These are phyloP conservation scores for Pheucticus melanocephalus DNA, from an alignment of 2,113 vertebrate genomes.

Conservation along the genomic window DNA sequence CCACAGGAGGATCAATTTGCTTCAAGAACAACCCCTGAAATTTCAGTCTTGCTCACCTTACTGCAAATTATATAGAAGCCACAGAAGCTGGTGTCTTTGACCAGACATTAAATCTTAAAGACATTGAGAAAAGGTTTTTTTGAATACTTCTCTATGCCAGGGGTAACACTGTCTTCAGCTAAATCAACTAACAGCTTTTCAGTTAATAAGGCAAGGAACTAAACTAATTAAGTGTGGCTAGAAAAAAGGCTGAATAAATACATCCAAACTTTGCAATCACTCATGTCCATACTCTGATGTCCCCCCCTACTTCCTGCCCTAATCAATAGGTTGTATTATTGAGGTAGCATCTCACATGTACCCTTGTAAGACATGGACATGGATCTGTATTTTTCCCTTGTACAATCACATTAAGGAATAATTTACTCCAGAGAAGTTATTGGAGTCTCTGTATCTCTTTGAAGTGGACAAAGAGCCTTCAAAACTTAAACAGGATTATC, in stretches of 20 bases:
- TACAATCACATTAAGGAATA: background rate
- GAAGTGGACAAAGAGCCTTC: background rate
- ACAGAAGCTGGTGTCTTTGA: background rate
- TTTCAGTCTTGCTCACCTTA: background rate
- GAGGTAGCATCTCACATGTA: background rate
- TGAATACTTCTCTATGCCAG: background rate
- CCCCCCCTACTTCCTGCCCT: background rate
- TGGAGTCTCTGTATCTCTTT: background rate
- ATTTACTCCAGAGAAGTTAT: background rate
- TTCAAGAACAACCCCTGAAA: background rate
- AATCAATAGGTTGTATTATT: background rate
- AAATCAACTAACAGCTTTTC: background rate
- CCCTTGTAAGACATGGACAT: background rate
- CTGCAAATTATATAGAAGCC: background rate
- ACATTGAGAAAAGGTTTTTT: background rate
- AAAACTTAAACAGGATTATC: background rate
- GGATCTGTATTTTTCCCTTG: background rate
- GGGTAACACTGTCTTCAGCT: background rate
- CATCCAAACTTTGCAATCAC: background rate
- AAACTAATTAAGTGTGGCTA: background rate
- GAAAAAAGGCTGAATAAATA: background rate
- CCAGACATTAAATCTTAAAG: background rate
- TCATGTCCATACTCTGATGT: background rate
- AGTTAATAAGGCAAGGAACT: background rate
- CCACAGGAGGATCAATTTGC: background rate